A percentile compares a stretch with the other conserved stretches of the same genome.
Conservation (phyloP, 1,140 invertebrate genomes). For the Heliconius nattereri region DNA sequence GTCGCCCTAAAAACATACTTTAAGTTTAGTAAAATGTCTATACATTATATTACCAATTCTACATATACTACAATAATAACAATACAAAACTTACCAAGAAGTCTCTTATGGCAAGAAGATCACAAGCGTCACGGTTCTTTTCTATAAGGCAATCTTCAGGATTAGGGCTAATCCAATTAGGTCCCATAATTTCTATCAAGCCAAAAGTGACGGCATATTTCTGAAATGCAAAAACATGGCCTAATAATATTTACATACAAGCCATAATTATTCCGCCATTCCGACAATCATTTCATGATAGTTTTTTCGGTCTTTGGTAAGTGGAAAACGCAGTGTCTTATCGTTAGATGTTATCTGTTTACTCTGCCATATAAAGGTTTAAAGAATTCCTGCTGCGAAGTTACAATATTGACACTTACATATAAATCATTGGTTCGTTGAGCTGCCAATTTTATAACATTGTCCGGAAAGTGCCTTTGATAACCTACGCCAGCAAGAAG, state of each 20-base stretch:
- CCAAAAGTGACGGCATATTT: conserved; percentile 28
- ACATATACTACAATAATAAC: neutral
- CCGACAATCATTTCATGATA: too few species aligned
- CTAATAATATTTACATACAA: too few species aligned
- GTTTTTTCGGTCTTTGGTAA: too few species aligned
- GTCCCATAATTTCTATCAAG: conserved; percentile 44
- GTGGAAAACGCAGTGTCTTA: too few species aligned
- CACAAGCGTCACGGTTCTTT: neutral
- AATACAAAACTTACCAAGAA: conserved; percentile 18
- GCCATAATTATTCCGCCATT: too few species aligned
- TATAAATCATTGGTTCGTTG: conserved; percentile 48
- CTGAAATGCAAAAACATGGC: conserved; percentile 33
- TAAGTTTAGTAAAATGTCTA: neutral
- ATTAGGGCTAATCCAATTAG: neutral
- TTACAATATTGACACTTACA: conserved; percentile 49
- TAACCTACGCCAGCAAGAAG: conserved; percentile 65
- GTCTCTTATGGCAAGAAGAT: conserved; percentile 9
- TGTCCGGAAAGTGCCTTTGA: conserved; percentile 55
- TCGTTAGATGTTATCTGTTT: too few species aligned
- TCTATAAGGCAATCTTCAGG: neutral
- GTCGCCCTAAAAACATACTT: conserved; percentile 9
- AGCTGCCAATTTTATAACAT: conserved; percentile 39
- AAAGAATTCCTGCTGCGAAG: too few species aligned
- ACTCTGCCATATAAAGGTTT: too few species aligned
- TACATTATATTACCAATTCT: neutral